Evolutionary conservation across 2,888 invertebrate species (phyloP), one percentile per base, ranked within the genome.

Genomic region (Drosophila falleni): DNA sequence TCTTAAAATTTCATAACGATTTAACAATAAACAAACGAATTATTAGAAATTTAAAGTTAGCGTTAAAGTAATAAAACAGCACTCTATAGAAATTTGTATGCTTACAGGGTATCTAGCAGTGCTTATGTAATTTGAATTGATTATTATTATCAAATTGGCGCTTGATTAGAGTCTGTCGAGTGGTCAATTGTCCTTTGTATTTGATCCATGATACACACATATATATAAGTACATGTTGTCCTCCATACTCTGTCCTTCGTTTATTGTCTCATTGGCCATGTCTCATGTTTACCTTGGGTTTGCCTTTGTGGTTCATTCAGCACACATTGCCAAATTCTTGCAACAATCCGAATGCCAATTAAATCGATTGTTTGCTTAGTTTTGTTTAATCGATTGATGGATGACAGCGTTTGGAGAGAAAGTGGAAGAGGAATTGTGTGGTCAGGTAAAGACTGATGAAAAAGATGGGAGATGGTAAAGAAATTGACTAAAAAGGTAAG

Each of bases 271-370:
- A 49, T 49, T 41, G 47, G 23, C 39, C 29, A 19, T 37, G 60
- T 50, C 46, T 37, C 46, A 11, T 46, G 37, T 62, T 62, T 46
- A 35, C 23, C 55, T 56, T 44, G 55, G 44, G 35, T 33, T 35
- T 23, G 55, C 19, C 37, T 47, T 54, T 44, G 46, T 62, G 62
- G 46, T 19, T 55, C 37, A 46, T 46, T 53, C 33, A 35, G 42
- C 23, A 61, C 26, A 61, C 53, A 61, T 42, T 61, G 44, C 35
- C 55, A 35, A 56, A 56, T 44, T 44, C 44, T 15, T 56, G 44
- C 33, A 35, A 53, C 42, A 53, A 53, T 26, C 53, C 51, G 11
- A 53, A 44, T 51, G 53, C 61, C 61, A 61, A 61, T 61, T 61
- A 61, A 61, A 61, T 56, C 55, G 55, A 55, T 44, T 55, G 55